A percentile compares a stretch with the other conserved stretches of the same genome.
Evolutionary conservation across 2,888 invertebrate genomes (phyloP).

Genomic region (Linnaemya tessellans): DNA sequence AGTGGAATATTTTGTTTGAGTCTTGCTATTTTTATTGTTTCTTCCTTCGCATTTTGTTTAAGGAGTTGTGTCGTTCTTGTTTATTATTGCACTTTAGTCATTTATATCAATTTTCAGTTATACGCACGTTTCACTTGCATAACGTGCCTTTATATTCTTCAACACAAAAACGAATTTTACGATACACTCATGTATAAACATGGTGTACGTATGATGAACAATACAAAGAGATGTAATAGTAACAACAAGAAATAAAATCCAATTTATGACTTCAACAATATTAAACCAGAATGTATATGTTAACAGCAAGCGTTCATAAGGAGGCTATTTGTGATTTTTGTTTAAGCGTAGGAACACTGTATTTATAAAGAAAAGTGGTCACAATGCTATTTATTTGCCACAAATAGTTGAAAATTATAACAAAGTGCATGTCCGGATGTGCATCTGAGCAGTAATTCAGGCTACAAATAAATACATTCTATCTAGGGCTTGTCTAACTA

Average conservation of each 20-base stretch:
- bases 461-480: not conserved
- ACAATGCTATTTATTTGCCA: slow-evolving; percentile 55
- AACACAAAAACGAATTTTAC: slow-evolving; percentile 32
- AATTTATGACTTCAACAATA: slow-evolving; percentile 44
- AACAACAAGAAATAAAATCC: slow-evolving; percentile 26
- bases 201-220: slow-evolving; percentile 22
- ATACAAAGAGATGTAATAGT: slow-evolving; percentile 20
- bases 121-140: slow-evolving; percentile 65
- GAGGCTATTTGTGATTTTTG: not conserved
- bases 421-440: not conserved
- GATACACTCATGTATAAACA: not conserved
- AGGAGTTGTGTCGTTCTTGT: slow-evolving; percentile 11
- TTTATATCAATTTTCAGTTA: slow-evolving; percentile 71
- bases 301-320: not conserved
- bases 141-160: slow-evolving; percentile 48
- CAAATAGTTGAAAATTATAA: slow-evolving; percentile 45
- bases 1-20: not conserved
- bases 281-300: not conserved
- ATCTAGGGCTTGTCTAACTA: too few species aligned
- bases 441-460: not conserved
- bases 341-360: not conserved
- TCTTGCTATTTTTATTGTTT: slow-evolving; percentile 5
- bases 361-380: slow-evolving; percentile 33
- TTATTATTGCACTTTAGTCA: slow-evolving; percentile 53
- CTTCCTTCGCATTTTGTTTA: not conserved